Evolutionary conservation across 2,113 vertebrate species (phyloP).

Genomic region (Mionectes macconnelli): DNA sequence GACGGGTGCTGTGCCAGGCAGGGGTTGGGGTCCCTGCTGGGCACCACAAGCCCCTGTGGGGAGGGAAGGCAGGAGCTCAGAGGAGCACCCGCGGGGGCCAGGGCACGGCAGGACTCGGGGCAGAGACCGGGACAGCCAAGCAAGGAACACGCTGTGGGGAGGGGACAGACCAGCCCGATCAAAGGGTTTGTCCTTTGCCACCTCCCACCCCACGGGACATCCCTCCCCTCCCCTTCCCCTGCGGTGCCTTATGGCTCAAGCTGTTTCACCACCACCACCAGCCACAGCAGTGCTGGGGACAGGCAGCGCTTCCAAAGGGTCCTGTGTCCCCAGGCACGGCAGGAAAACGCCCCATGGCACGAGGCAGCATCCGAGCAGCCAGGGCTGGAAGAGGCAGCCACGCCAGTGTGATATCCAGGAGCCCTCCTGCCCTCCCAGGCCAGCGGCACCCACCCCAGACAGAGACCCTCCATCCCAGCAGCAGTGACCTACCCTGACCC

Average conservation of each 20-base stretch:
- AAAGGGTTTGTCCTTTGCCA: background rate
- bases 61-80: background rate
- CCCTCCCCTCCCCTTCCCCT: background rate
- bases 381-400: background rate
- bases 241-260: background rate
- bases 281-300: background rate
- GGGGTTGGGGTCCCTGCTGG: background rate
- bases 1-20: rapidly evolving
- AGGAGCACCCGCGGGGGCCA: background rate
- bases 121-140: background rate
- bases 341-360: background rate
- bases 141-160: background rate
- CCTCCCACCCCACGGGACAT: background rate
- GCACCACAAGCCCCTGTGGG: background rate
- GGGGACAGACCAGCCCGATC: background rate
- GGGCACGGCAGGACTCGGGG: background rate
- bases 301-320: background rate
- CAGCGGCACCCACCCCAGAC: background rate
- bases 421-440: background rate
- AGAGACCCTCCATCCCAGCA: background rate
- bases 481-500: background rate
- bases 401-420: background rate
- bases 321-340: background rate
- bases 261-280: background rate
- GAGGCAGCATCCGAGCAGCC: background rate